phyloP scores from a whole-genome alignment of 2,888 invertebrate genomes.

The Dermolepida albohirtum region DNA sequence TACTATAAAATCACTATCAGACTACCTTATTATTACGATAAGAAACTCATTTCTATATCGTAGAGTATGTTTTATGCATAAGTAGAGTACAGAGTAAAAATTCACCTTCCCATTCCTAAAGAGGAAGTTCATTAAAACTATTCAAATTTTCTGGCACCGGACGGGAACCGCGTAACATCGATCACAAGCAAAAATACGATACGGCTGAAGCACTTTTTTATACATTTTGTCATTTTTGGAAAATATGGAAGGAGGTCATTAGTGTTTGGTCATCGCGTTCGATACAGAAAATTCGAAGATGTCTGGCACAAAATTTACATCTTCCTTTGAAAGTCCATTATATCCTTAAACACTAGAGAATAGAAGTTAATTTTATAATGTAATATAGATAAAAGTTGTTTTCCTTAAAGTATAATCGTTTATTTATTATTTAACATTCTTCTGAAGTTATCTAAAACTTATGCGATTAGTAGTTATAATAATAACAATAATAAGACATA shows the following conservation, averaged over 20 bases:
- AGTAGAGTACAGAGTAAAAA: slow-evolving; percentile 14
- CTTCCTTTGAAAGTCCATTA: neutral
- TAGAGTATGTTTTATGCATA: slow-evolving; percentile 2
- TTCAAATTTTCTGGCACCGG: slow-evolving; percentile 9
- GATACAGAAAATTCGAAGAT: slow-evolving; percentile 12
- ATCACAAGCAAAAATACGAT: slow-evolving; percentile 25
- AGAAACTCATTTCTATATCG: slow-evolving; percentile 34
- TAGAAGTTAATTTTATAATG: slow-evolving; percentile 9
- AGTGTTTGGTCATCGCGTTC: slow-evolving; percentile 5
- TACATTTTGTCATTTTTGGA: neutral
- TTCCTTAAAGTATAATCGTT: too few species aligned
- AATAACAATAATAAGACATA: neutral
- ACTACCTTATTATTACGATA: slow-evolving; percentile 36
- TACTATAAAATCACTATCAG: slow-evolving; percentile 21
- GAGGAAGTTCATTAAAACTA: slow-evolving; percentile 18
- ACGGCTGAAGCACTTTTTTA: slow-evolving; percentile 24
- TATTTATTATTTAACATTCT: too few species aligned
- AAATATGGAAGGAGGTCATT: neutral
- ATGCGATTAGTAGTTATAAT: neutral
- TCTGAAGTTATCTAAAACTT: too few species aligned
- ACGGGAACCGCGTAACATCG: slow-evolving; percentile 21
- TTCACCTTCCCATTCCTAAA: neutral
- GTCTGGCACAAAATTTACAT: slow-evolving; percentile 25
- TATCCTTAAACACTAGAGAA: neutral
- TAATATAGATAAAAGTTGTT: neutral